Conservation (phyloP, 1,140 invertebrate genomes). For the Medauroidea extradentata region DNA sequence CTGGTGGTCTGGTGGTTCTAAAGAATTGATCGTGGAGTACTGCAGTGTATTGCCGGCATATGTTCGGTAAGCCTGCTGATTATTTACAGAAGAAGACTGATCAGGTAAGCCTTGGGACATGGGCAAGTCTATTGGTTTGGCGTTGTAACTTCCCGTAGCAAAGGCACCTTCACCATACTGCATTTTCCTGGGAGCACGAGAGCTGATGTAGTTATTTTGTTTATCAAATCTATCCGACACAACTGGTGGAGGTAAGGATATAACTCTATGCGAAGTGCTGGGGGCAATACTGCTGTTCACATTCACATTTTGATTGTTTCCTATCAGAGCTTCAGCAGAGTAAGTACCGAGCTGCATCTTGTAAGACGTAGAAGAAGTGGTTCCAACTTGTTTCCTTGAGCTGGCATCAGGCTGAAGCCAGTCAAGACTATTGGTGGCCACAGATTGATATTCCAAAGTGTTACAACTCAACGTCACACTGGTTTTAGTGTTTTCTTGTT, state of each 20-base stretch:
- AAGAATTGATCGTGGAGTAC: too few relatives aligned
- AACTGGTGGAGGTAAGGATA: conserved; percentile 9
- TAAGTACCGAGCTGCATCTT: conserved; percentile 14
- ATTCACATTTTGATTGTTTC: conserved; percentile 1
- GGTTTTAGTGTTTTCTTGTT: background rate
- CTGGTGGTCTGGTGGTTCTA: too few relatives aligned
- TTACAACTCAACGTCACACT: background rate
- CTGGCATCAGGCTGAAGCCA: background rate
- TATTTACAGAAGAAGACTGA: background rate
- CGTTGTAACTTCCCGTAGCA: background rate
- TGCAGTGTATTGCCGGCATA: too few relatives aligned
- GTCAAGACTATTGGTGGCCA: background rate
- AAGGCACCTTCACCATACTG: background rate
- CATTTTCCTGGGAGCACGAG: too few relatives aligned
- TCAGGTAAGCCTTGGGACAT: too few relatives aligned
- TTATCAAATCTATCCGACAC: conserved; percentile 13
- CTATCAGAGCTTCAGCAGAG: conserved; percentile 22
- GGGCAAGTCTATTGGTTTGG: background rate
- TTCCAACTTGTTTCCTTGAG: too few relatives aligned
- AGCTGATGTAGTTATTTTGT: background rate
- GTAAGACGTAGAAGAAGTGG: too few relatives aligned
- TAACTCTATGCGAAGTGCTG: conserved; percentile 5
- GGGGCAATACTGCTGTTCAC: background rate
- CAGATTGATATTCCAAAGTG: background rate
- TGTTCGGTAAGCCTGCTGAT: background rate